These are phyloP conservation scores for Caracal caracal DNA, from an alignment of 2,113 vertebrate genomes.

Conservation along the genomic window DNA sequence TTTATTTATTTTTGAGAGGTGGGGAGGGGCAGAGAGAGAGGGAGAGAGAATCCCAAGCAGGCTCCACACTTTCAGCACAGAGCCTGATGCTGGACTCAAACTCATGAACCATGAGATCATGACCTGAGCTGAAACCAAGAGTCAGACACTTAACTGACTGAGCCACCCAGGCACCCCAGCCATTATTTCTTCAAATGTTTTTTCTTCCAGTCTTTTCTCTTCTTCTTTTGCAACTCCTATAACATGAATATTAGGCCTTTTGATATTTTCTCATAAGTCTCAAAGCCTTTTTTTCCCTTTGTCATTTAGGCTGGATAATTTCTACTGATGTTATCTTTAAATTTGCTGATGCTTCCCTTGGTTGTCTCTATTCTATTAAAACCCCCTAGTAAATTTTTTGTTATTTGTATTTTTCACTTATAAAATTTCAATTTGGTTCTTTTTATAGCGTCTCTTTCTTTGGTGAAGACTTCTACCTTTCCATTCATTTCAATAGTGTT, in stretches of 20 bases:
- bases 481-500: neutral
- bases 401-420: neutral
- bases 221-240: neutral
- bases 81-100: too few relatives aligned
- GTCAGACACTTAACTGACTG: too few relatives aligned
- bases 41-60: too few relatives aligned
- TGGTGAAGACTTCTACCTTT: neutral
- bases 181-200: neutral
- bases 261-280: neutral
- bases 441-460: neutral
- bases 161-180: neutral
- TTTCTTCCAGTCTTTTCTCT: neutral
- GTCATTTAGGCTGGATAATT: neutral
- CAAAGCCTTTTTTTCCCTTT: neutral
- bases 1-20: too few relatives aligned
- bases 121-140: too few relatives aligned
- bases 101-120: too few relatives aligned
- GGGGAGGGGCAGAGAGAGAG: too few relatives aligned
- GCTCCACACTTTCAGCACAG: too few relatives aligned
- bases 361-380: neutral
- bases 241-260: neutral
- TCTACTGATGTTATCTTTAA: neutral
- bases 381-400: neutral
- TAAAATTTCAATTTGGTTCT: neutral
- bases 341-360: neutral